Percentiles rank a stretch among this genome's conserved stretches.
Evolutionary conservation across 2,888 invertebrate species (phyloP).

Genomic region (Drosophila histrio): DNA sequence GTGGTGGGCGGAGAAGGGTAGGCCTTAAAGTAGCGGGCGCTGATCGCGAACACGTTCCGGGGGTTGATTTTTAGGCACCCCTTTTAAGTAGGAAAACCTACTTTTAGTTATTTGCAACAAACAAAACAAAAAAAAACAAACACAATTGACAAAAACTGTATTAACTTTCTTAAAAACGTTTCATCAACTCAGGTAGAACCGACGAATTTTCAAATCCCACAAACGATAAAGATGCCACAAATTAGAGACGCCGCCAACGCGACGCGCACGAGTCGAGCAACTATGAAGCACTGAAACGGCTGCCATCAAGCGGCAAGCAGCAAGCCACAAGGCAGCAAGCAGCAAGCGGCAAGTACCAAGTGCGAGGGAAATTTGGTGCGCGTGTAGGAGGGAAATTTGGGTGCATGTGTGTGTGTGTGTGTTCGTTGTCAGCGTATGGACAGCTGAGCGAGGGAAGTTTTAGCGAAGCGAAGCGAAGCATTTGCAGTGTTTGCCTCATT

Average conservation of each 20-base stretch:
- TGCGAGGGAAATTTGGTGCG: slow-evolving; percentile 44
- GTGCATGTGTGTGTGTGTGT: not conserved
- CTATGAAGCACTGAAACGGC: slow-evolving; percentile 55
- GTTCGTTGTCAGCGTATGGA: slow-evolving; percentile 9
- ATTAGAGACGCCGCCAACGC: slow-evolving; percentile 23
- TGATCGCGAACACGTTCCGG: slow-evolving; percentile 39
- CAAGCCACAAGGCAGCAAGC: slow-evolving; percentile 4
- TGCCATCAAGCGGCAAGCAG: slow-evolving; percentile 14
- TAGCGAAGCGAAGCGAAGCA: slow-evolving; percentile 16
- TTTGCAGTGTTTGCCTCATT: slow-evolving; percentile 6
- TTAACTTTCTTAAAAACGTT: not conserved
- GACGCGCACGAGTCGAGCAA: slow-evolving; percentile 54
- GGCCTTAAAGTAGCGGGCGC: slow-evolving; percentile 22
- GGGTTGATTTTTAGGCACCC: slow-evolving; percentile 41
- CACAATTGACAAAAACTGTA: not conserved
- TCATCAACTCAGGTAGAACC: not conserved
- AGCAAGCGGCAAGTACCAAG: slow-evolving; percentile 6
- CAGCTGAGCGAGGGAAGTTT: slow-evolving; percentile 63
- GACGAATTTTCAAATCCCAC: not conserved
- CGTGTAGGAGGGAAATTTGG: slow-evolving; percentile 40
- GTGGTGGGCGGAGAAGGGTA: slow-evolving; percentile 52
- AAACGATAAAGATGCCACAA: not conserved
- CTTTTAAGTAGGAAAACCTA: not conserved
- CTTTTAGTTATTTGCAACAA: not conserved
- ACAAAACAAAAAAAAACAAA: not conserved